These are phyloP conservation scores for Thryonomys swinderianus DNA, from an alignment of 2,113 vertebrate genomes.

Conservation along the genomic window DNA sequence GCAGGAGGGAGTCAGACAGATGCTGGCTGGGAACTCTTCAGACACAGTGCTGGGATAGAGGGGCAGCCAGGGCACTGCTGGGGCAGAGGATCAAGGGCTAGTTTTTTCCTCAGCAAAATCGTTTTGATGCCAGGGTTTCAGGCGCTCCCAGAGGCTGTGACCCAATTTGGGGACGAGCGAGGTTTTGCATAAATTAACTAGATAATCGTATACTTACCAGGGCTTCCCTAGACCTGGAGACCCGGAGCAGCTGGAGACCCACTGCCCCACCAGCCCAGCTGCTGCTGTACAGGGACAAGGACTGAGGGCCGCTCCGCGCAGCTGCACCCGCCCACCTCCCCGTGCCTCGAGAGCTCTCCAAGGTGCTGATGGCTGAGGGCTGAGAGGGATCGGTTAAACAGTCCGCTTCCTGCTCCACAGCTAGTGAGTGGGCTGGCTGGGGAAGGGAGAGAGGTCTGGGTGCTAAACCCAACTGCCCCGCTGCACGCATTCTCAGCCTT, in stretches of 20 bases:
- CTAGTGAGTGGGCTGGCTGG: not conserved
- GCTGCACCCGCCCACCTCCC: accelerated
- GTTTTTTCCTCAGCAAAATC: slow-evolving; percentile 43
- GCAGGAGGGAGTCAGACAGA: not conserved
- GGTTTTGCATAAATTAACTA: slow-evolving; percentile 66
- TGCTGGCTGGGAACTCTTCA: not conserved
- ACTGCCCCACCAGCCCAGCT: not conserved
- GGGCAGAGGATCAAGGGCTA: slow-evolving; percentile 12
- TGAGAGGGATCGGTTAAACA: not conserved
- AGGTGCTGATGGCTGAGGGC: slow-evolving; percentile 42
- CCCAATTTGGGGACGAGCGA: slow-evolving; percentile 64
- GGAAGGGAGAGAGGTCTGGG: not conserved
- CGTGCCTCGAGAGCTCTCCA: slow-evolving; percentile 14
- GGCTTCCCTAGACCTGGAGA: slow-evolving; percentile 49
- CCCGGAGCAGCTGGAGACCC: not conserved
- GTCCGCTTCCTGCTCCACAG: not conserved
- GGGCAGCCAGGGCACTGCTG: not conserved
- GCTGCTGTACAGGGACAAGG: not conserved
- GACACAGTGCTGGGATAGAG: not conserved
- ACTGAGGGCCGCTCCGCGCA: not conserved
- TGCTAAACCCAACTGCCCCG: not conserved
- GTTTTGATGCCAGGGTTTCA: slow-evolving; percentile 39
- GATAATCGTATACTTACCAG: slow-evolving; percentile 32
- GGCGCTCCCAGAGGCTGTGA: slow-evolving; percentile 68
- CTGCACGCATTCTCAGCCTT: not conserved